phyloP scores from a whole-genome alignment of 92 coral and sea anemone species.

The Porites divaricata region DNA sequence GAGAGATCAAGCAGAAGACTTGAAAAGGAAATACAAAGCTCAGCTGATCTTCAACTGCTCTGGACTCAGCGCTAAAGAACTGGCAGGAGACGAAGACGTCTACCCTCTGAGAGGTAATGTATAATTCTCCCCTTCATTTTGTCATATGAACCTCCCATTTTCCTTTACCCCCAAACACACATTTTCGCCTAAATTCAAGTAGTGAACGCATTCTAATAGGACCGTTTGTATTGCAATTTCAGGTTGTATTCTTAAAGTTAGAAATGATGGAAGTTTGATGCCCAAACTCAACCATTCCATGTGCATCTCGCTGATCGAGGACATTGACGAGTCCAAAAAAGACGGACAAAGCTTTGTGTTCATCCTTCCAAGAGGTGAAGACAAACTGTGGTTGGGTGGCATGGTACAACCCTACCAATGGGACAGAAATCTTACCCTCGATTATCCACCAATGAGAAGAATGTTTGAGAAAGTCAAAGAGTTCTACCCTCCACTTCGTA shows the following conservation, averaged over 20 bases:
- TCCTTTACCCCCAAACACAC: not conserved
- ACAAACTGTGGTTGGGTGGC: slow-evolving; percentile 35
- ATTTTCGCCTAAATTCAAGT: not conserved
- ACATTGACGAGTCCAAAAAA: slow-evolving; percentile 26
- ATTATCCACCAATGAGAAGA: slow-evolving; percentile 33
- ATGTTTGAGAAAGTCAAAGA: slow-evolving; percentile 35
- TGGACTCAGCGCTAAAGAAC: slow-evolving; percentile 57
- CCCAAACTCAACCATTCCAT: slow-evolving; percentile 36
- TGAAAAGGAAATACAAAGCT: slow-evolving; percentile 48
- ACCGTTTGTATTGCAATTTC: not conserved
- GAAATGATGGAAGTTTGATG: slow-evolving; percentile 30
- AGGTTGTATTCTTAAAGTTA: slow-evolving; percentile 32
- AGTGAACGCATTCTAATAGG: not conserved
- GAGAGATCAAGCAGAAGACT: slow-evolving; percentile 41
- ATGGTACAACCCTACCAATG: slow-evolving; percentile 35
- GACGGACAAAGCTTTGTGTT: slow-evolving; percentile 37
- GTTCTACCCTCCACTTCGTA: slow-evolving; percentile 36
- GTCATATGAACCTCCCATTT: not conserved
- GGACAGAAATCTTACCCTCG: slow-evolving; percentile 22
- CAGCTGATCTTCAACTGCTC: slow-evolving; percentile 52
- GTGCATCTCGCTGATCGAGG: slow-evolving; percentile 23
- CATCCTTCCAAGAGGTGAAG: slow-evolving; percentile 41
- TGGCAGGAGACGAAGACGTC: slow-evolving; percentile 57
- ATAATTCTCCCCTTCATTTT: not conserved
- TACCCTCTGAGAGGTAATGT: slow-evolving; percentile 56